Evolutionary conservation across 1,140 invertebrate species (phyloP), one percentile per base, ranked within the genome.

Genomic region (Bursaphelenchus mucronatus): DNA sequence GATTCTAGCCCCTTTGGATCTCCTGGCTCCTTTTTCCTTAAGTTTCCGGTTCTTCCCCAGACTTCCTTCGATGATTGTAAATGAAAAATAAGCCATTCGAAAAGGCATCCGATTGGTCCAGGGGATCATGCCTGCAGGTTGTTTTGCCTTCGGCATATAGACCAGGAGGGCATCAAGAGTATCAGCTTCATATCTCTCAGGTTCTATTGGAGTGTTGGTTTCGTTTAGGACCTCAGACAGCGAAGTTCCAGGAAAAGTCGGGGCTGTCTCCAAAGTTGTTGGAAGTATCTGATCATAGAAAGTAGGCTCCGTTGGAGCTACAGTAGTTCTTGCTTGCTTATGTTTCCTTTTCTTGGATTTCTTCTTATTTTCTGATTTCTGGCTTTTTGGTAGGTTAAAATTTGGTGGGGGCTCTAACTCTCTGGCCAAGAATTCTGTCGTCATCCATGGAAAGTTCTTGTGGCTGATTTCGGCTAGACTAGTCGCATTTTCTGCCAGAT

Each of bases 61-160:
- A 30, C 39, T 10, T 59, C 66, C 66, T 45, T 67, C 68, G 30
- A 71, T 64, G 17, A 67, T 71, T 2, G 66, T 67, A 39, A 67
- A 53, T 39, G 56, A 45, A 64, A 67, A 67, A 43, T 67, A 67
- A 30, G 52, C 66, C 68, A 67, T 65, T n/a, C 63, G 66, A 43
- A 67, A 63, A 7, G 69, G 66, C 44, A 71, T 71, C 45, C 39
- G n/a, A 8, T n/a, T 30, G n/a, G 10, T 73, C 66, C 66, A 67
- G 10, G 19, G 17, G 30, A 67, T 67, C 56, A 54, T 71, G 8
- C 68, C 68, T 39, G 56, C 43, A 13, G 66, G 66, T 57, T 43
- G 5, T 40, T 71, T 71, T 54, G 66, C 68, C 50, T 8, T 71
- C 1, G 49, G 53, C 8, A 67, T 46, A 15, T 66, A 71, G 10